Base-by-base conservation (phyloP, 1,140 invertebrate genomes). In the Episyrphus balteatus region DNA sequence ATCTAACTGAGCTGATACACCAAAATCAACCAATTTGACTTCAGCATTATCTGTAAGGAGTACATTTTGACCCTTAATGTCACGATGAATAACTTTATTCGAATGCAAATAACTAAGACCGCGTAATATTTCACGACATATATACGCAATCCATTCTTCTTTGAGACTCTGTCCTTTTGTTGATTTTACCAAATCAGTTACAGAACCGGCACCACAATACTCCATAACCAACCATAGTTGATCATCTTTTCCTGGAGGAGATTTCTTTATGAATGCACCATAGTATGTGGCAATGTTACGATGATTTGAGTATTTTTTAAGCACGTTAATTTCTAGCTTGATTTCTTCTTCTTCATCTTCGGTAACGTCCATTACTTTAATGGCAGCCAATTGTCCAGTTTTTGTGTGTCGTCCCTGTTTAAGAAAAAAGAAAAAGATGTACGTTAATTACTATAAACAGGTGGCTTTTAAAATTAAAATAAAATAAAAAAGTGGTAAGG, bases 321-420 rank as follows among this genome's bases (percentile, higher is more conserved):
- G 78, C 56, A 99, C 96, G 79, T 99, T 99, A 52, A 99, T 99
- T 76, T 99, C 96, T 55, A 99, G 77, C 73, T 99, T 99, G 49
- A 99, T 99, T 80, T 99, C 96, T 75, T 99, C 96, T 68, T 99
- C 96, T 73, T 99, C 96, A 72, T 99, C 96, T 81, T 98, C 93
- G 50, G 93, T 98, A 54, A 99, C 94, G 73, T 97, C 95, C 96
- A 99, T 98, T 66, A 98, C 92, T 78, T 99, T 99, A 71, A 99
- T 99, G 69, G 96, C 96, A 52, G 95, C 95, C 75, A 99, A 76
- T 73, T 99, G 94, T 52, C 94, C 94, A 57, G 96, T 99, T 79
- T 98, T 98, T 47, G 94, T 98, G 70, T 99, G 96, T n/a, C 94
- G 84, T 49, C 95, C 96, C 90, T 97, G 62, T 14, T 72, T 72